Conservation (phyloP, 2,797 vertebrate species). For the Eidolon dupreanum region DNA sequence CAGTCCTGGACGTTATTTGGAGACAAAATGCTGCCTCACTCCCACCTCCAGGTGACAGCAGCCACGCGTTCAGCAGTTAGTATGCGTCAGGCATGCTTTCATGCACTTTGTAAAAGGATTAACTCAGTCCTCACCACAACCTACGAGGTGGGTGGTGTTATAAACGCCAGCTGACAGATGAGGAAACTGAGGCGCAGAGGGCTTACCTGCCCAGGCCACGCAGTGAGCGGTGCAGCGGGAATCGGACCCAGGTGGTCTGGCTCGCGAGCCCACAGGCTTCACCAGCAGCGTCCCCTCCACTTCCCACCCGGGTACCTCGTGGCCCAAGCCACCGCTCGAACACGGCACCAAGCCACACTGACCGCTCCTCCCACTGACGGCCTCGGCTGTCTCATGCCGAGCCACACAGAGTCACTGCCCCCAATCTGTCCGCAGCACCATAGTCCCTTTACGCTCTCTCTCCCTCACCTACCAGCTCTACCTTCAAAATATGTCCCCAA, state of each 20-base stretch:
- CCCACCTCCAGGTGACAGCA: neutral
- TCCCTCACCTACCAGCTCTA: neutral
- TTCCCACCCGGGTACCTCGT: fast-evolving
- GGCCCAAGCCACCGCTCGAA: neutral
- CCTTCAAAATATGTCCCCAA: neutral
- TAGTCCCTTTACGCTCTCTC: neutral
- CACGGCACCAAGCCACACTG: neutral
- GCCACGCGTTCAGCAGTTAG: fast-evolving
- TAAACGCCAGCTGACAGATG: neutral
- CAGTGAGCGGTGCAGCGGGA: neutral
- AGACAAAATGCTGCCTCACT: neutral
- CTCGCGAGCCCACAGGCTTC: neutral
- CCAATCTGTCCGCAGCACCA: neutral
- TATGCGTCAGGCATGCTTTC: fast-evolving
- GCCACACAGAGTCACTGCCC: neutral
- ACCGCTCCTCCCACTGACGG: neutral
- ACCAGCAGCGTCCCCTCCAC: fast-evolving
- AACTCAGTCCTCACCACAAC: neutral
- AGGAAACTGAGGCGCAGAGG: neutral
- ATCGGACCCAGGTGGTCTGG: neutral
- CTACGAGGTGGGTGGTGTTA: neutral
- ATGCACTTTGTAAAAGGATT: neutral
- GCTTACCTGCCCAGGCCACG: neutral
- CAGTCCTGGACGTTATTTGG: neutral
- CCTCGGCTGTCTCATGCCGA: too few relatives aligned